A percentile compares a stretch with the other conserved stretches of the same genome.
Evolutionary conservation across 2,113 vertebrate genomes (phyloP).

Genomic region (Apteryx owenii): DNA sequence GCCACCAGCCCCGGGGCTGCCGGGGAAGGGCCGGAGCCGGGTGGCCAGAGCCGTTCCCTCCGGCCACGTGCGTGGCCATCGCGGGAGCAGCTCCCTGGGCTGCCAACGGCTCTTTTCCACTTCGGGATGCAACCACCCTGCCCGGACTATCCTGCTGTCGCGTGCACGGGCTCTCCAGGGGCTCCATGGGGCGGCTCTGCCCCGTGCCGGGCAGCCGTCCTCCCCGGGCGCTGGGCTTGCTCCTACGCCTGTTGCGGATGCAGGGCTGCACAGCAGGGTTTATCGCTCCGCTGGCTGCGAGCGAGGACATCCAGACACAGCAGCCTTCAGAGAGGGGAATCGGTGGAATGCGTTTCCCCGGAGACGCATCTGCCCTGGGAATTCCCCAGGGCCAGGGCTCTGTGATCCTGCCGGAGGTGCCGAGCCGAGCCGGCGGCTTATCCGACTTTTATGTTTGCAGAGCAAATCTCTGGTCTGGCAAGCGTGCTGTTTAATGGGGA

Average conservation of each 20-base stretch:
- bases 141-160: not conserved
- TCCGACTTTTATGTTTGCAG: not conserved
- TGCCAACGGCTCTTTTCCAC: not conserved
- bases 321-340: not conserved
- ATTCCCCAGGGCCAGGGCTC: rapidly evolving
- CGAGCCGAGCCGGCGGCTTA: not conserved
- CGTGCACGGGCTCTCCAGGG: not conserved
- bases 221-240: not conserved
- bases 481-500: not conserved
- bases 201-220: not conserved
- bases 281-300: rapidly evolving
- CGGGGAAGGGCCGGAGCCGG: no score
- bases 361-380: not conserved
- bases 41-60: not conserved
- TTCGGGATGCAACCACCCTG: not conserved
- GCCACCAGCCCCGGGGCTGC: not conserved
- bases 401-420: no score
- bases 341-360: rapidly evolving
- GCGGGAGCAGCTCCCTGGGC: no score
- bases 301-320: rapidly evolving
- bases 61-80: no score
- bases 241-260: no score
- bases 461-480: not conserved
- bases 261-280: rapidly evolving
- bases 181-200: rapidly evolving